Evolutionary conservation across 2,113 vertebrate genomes (phyloP).

Genomic region (Paedocypris sp.): DNA sequence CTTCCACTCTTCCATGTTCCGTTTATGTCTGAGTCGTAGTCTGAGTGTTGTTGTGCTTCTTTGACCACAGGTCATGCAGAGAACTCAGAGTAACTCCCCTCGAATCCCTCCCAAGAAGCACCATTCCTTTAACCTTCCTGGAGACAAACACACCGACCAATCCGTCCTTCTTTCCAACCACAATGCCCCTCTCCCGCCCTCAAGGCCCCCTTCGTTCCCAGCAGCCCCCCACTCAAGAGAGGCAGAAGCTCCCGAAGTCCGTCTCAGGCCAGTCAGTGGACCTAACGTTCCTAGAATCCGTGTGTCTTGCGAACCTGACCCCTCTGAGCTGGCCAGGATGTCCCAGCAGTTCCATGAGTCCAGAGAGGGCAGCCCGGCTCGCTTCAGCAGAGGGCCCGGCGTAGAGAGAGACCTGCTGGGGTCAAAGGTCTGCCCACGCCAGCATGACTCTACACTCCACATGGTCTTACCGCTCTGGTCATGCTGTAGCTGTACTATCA

Average conservation of each 20-base stretch:
- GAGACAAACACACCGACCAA: conserved; percentile 36
- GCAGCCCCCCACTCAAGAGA: conserved; percentile 21
- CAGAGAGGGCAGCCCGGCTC: conserved; percentile 52
- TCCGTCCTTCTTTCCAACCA: conserved; percentile 47
- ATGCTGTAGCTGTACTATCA: not conserved
- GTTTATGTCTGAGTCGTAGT: conserved; percentile 23
- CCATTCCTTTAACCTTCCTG: conserved; percentile 46
- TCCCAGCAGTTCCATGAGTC: conserved; percentile 20
- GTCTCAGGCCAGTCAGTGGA: conserved; percentile 7
- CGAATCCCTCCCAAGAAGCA: conserved; percentile 61
- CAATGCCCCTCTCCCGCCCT: conserved; percentile 38
- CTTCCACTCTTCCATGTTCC: not conserved
- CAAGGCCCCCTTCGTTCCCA: conserved; percentile 46
- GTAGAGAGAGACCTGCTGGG: conserved; percentile 3
- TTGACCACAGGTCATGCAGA: conserved; percentile 56
- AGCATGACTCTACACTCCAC: conserved; percentile 3
- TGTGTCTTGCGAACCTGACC: conserved; percentile 45
- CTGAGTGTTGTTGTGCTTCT: conserved; percentile 48
- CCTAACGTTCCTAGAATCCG: conserved; percentile 47
- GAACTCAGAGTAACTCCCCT: conserved; percentile 66
- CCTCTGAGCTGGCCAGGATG: not conserved
- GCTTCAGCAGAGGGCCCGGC: conserved; percentile 45
- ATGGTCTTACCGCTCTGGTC: not conserved
- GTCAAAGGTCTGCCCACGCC: not conserved
- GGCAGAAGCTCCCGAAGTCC: conserved; percentile 18